A percentile compares a stretch with the other conserved stretches of the same genome.
Evolutionary conservation across 1,140 invertebrate species (phyloP).

Genomic region (Atopsyche davidsoni): DNA sequence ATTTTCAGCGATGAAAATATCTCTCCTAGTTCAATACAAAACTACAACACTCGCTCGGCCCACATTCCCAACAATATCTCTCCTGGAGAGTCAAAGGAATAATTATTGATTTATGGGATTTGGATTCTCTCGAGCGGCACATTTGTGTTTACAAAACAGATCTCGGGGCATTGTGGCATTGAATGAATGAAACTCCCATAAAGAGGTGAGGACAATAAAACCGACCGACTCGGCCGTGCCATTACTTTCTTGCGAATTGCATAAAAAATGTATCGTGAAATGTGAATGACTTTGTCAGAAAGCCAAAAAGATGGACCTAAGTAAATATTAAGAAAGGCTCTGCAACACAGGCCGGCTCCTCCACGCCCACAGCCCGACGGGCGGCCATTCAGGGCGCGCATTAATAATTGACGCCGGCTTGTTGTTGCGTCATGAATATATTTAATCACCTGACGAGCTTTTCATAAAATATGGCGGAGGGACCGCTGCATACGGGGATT

Average conservation of each 20-base stretch:
- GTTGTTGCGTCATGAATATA: conserved; percentile 18
- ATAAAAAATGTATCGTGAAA: conserved; percentile 14
- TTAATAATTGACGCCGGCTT: conserved; percentile 21
- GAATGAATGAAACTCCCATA: conserved; percentile 29
- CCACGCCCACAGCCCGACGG: conserved; percentile 23
- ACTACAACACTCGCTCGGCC: no score
- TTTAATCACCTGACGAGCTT: no score
- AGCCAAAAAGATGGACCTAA: conserved; percentile 15
- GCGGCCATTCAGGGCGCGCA: conserved; percentile 13
- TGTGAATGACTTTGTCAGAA: conserved; percentile 8
- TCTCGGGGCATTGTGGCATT: conserved; percentile 16
- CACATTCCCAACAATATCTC: no score
- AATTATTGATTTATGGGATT: conserved; percentile 24
- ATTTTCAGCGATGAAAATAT: no score
- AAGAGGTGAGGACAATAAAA: conserved; percentile 24
- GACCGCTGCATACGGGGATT: no score
- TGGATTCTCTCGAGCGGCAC: conserved; percentile 23
- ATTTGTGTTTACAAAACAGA: conserved; percentile 30
- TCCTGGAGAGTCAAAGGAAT: conserved; percentile 4
- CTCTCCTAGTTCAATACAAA: no score
- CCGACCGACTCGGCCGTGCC: conserved; percentile 8
- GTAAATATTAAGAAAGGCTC: conserved; percentile 28
- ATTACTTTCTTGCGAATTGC: conserved; percentile 13
- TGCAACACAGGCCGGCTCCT: conserved; percentile 7
- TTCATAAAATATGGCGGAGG: no score